Percentiles rank a stretch among this genome's conserved stretches.
Conservation (phyloP, 2,113 vertebrate genomes). For the Solenodon paradoxus region DNA sequence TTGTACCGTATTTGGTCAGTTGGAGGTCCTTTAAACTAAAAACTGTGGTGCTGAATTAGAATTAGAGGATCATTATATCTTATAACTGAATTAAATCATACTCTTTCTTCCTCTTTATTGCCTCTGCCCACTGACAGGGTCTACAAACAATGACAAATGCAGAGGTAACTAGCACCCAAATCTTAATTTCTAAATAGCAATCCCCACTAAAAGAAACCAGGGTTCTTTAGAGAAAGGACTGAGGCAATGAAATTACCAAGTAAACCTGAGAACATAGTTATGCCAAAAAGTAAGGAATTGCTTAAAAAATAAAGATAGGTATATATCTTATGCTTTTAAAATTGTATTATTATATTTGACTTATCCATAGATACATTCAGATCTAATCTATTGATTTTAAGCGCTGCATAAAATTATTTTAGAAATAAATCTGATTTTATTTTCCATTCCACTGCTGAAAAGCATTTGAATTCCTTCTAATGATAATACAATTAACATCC, state of each 20-base stretch:
- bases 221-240: not conserved
- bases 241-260: slow-evolving; percentile 23
- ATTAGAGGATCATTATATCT: not conserved
- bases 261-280: slow-evolving; percentile 6
- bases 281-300: not conserved
- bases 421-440: slow-evolving; percentile 1
- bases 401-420: not conserved
- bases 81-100: not conserved
- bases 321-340: not conserved
- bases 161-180: not conserved
- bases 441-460: slow-evolving; percentile 17
- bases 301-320: not conserved
- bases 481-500: not conserved
- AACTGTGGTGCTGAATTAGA: not conserved
- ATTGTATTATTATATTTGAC: not conserved
- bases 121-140: not conserved
- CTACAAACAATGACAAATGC: not conserved
- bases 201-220: not conserved
- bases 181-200: slow-evolving; percentile 27
- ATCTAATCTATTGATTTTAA: slow-evolving; percentile 13
- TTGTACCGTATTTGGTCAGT: not conserved
- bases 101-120: not conserved
- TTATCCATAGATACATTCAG: not conserved
- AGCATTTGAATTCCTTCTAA: slow-evolving; percentile 25
- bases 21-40: not conserved